These are phyloP conservation scores for Grammomys dolichurus DNA, from an alignment of 2,113 vertebrate genomes.

Conservation along the genomic window DNA sequence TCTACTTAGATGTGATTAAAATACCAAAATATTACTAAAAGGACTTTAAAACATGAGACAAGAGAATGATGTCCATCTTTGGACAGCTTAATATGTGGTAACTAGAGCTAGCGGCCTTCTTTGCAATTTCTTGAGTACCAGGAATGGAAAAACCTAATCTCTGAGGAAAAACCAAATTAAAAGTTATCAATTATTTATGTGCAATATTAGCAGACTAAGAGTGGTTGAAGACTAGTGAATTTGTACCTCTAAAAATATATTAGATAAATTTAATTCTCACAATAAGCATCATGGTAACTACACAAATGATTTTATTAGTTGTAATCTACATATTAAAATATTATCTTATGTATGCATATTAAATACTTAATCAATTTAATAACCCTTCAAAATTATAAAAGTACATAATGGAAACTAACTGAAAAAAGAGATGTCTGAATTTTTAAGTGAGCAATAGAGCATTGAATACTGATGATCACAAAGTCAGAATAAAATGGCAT, in stretches of 20 bases:
- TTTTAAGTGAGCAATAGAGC: conserved; percentile 58
- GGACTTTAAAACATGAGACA: conserved; percentile 23
- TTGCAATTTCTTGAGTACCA: background rate
- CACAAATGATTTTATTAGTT: conserved; percentile 42
- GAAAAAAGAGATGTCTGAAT: conserved; percentile 5
- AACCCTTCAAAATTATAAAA: conserved; percentile 61
- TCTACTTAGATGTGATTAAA: conserved; percentile 54
- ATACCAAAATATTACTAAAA: background rate
- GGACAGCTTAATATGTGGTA: conserved; percentile 15
- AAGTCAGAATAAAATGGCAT: conserved; percentile 38
- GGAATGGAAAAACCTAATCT: background rate
- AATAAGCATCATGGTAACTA: conserved; percentile 31
- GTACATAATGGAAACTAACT: conserved; percentile 50
- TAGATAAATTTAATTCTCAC: conserved; percentile 1
- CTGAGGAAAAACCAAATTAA: background rate
- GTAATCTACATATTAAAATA: conserved; percentile 66
- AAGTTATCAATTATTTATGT: background rate
- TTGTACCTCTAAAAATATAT: conserved; percentile 39
- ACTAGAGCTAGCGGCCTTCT: background rate
- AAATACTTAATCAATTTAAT: conserved; percentile 64
- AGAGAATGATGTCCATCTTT: background rate
- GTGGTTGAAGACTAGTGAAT: conserved; percentile 34
- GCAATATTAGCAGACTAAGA: conserved; percentile 30
- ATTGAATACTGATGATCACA: conserved; percentile 18
- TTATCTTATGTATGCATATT: conserved; percentile 41